Evolutionary conservation across 2,113 vertebrate genomes (phyloP), one percentile per base, ranked within the genome.

Genomic region (Ageneiosus marmoratus): DNA sequence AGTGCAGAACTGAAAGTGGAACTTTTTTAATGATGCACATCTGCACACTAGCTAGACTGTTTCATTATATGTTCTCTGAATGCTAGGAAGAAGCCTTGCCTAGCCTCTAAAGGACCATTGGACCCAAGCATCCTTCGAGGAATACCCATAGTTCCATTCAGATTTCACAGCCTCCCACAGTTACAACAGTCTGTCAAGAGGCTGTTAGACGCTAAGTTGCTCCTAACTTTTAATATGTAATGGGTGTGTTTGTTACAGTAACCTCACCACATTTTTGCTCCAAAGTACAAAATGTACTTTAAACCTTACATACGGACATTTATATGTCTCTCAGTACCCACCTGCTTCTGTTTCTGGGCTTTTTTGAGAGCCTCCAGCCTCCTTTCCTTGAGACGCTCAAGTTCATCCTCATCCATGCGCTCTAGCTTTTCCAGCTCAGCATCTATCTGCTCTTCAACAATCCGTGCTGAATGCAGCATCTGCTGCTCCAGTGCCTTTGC

Each of bases 261-360:
- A 55, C 41, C 46, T 4, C 32, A 6, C 15, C 15, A 50, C 3
- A 29, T 27, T 73, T 67, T 73, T 27, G n/a, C n/a, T 6, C 13
- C 15, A 73, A 15, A 3, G 16, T 29, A 50, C 18, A 18, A 50
- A 50, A 51, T 3, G 16, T 7, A 50, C 8, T 29, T 51, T 32
- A 32, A 74, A 51, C 24, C 24, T 27, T 72, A 48, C 24, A 27
- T 41, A 22, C 20, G 6, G 46, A 73, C 6, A 29, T 48, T 12
- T 32, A 32, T 32, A 9, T 1, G 32, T 75, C n/a, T 32, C 15
- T 20, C 16, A 32, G 3, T 20, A 10, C n/a, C 91, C 92, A 98
- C 98, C 94, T 99, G 97, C 94, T 99, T 99, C 91, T 98, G 97
- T 90, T 98, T 97, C 84, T 99, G 98, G 8, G 95, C 93, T 91